A percentile compares a stretch with the other conserved stretches of the same genome.
Evolutionary conservation across 2,797 vertebrate species (phyloP).

Genomic region (Sarcophilus harrisii): DNA sequence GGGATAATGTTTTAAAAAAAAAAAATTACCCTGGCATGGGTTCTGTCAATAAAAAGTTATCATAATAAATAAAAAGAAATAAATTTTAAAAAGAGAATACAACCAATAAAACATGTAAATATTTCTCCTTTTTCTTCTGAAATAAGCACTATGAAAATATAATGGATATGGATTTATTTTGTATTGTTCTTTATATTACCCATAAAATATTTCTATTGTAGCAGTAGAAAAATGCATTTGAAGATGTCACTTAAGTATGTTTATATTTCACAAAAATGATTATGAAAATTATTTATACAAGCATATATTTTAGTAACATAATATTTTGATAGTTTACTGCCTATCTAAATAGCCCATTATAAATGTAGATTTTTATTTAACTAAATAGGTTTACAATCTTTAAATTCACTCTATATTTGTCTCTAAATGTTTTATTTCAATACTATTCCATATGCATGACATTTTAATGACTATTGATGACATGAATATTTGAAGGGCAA

Average conservation of each 20-base stretch:
- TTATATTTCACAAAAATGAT: background rate
- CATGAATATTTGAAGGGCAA: background rate
- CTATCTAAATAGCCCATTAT: background rate
- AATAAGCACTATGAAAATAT: background rate
- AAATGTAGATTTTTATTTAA: constrained; percentile 35
- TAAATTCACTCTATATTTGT: constrained; percentile 50
- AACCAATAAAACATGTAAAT: background rate
- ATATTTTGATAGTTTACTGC: background rate
- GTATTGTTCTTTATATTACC: background rate
- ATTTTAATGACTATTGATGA: constrained; percentile 68
- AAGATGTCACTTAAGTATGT: background rate
- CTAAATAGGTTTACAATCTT: constrained; percentile 34
- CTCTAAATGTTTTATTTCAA: constrained; percentile 57
- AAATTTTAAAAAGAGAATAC: no score
- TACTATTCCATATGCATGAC: constrained; percentile 50
- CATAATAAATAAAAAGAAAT: no score
- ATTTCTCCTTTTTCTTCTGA: background rate
- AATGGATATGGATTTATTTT: background rate
- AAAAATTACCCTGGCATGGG: no score
- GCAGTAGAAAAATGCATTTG: background rate
- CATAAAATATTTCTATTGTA: background rate
- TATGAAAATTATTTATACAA: background rate
- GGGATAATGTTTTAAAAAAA: no score
- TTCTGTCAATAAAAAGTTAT: no score
- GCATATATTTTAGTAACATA: background rate